Evolutionary conservation across 2,888 invertebrate species (phyloP), one percentile per base, ranked within the genome.

Genomic region (Diadromus collaris): DNA sequence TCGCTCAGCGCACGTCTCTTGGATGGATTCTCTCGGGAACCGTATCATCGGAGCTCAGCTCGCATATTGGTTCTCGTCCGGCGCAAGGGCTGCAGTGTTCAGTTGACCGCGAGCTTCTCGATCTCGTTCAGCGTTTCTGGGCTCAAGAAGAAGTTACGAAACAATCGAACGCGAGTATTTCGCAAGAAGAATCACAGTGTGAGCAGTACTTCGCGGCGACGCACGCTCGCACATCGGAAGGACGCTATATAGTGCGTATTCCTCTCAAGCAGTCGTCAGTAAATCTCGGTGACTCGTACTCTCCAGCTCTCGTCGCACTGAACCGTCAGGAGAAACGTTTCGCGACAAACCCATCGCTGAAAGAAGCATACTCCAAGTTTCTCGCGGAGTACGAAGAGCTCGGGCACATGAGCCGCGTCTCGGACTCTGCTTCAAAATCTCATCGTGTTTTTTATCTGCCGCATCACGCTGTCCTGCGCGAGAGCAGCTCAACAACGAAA

Each of bases 391-490:
- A 81, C 29, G 41, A 61, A 32, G 21, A 21, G 2, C 77, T 81
- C 63, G 74, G 71, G 7, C 80, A 81, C 58, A 80, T 81, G 79
- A 24, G 46, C 16, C 60, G 24, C 21, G 78, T 63, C 38, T 5
- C 56, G 6, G 46, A 38, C 24, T 16, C 38, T 21, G 6, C 34
- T 4, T n/a, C 9, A 13, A 24, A 51, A 7, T 24, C 60, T 16
- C 46, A 48, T 13, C 63, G 74, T 10, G 70, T 41, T 0, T 88
- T 87, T 79, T 89, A 85, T 82, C 72, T 91, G 19, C 88, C 87
- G 41, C 90, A 91, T 81, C 90, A 89, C 70, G 83, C 85, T 0
- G 88, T 91, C 0, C 58, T 88, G 0, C 87, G 86, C 21, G 70
- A 85, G 38, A 64, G 74, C 10, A 88, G 87, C 63, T 80, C 84